Evolutionary conservation across 2,797 vertebrate species (phyloP).

Genomic region (Poliocrania exsul): DNA sequence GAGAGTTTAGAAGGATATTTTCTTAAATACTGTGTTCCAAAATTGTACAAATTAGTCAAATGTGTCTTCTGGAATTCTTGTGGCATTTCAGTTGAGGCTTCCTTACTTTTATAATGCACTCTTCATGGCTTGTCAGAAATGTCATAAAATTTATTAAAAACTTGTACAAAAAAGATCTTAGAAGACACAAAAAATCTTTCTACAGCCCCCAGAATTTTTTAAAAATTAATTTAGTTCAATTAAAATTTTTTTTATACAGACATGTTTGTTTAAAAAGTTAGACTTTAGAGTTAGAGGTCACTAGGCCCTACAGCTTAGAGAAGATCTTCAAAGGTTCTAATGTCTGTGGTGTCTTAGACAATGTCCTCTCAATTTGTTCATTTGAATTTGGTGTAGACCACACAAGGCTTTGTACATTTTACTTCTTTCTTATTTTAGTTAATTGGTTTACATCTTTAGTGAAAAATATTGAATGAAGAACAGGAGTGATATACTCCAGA

Average conservation of each 20-base stretch:
- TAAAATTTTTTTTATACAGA: neutral
- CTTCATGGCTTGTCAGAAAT: neutral
- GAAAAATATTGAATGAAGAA: neutral
- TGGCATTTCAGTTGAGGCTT: neutral
- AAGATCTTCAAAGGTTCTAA: neutral
- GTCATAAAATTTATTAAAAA: neutral
- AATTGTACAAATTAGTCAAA: neutral
- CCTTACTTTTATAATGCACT: conserved; percentile 1
- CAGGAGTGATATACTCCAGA: neutral
- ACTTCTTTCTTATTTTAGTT: neutral
- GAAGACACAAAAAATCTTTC: neutral
- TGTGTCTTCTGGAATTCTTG: neutral
- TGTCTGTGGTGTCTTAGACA: neutral
- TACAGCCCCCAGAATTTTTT: neutral
- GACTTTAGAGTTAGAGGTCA: neutral
- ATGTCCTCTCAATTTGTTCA: neutral
- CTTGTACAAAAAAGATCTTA: neutral
- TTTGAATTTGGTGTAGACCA: neutral
- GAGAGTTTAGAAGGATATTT: neutral
- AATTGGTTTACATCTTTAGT: neutral
- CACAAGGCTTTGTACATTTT: neutral
- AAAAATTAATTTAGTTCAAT: neutral
- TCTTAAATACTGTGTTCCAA: neutral
- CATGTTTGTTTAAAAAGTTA: neutral
- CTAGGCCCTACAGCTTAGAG: neutral